phyloP scores from a whole-genome alignment of 2,888 invertebrate genomes.

The Octonoba sinensis region DNA sequence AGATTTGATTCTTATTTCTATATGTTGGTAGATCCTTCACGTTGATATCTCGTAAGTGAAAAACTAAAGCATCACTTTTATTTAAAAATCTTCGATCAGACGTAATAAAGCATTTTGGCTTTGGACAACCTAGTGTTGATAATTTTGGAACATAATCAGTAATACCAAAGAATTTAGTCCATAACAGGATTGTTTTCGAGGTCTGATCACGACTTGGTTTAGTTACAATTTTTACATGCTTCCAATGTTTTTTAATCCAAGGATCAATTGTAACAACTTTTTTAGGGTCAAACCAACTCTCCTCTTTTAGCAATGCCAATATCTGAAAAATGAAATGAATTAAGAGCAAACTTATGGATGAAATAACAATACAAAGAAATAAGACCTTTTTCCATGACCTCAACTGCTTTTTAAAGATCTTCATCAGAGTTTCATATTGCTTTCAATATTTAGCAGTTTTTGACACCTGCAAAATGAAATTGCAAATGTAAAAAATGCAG shows the following conservation, averaged over 20 bases:
- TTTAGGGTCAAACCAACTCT: conserved; percentile 16
- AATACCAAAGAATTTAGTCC: conserved; percentile 66
- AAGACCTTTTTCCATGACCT: too few relatives aligned
- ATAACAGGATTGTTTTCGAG: conserved; percentile 63
- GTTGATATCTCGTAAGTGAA: conserved; percentile 65
- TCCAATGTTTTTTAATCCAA: conserved; percentile 48
- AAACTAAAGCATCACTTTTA: conserved; percentile 65
- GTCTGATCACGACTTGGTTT: conserved; percentile 10
- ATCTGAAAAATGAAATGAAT: too few relatives aligned
- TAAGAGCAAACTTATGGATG: too few relatives aligned
- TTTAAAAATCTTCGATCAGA: conserved; percentile 55
- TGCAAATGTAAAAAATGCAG: too few relatives aligned
- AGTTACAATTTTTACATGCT: conserved; percentile 40
- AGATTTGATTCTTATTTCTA: conserved; percentile 49
- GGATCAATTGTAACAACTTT: conserved; percentile 26
- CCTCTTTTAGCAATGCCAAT: background rate
- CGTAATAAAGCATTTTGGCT: conserved; percentile 61
- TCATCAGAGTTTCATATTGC: too few relatives aligned
- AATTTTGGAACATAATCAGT: conserved; percentile 60
- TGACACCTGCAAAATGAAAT: too few relatives aligned
- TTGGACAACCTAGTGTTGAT: conserved; percentile 38
- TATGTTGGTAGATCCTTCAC: conserved; percentile 59
- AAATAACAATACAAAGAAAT: too few relatives aligned
- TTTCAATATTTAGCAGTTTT: too few relatives aligned
- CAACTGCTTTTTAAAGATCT: too few relatives aligned